These are phyloP conservation scores for Pachymerium ferrugineum DNA, from an alignment of 2,888 invertebrate genomes.

Conservation along the genomic window DNA sequence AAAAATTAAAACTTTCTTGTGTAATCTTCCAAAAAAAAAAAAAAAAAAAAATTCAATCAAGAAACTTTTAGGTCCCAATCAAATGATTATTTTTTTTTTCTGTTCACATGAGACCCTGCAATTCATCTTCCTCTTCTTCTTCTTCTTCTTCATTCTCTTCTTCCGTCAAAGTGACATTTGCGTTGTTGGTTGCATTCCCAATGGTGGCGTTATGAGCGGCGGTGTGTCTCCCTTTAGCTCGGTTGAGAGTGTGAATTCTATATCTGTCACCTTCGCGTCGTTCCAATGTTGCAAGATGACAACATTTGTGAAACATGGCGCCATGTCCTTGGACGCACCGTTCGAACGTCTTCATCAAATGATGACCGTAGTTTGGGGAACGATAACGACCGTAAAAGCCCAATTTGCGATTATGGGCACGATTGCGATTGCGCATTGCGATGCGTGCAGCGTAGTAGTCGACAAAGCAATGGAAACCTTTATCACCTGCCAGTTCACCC, in stretches of 20 bases:
- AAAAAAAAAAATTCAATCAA: too few species aligned
- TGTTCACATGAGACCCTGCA: neutral
- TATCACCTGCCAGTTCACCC: constrained; percentile 44
- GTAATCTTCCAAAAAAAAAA: too few species aligned
- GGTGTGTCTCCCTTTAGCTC: neutral
- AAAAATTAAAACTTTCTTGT: too few species aligned
- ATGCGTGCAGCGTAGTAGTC: constrained; percentile 42
- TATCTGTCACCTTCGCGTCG: neutral
- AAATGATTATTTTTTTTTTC: too few species aligned
- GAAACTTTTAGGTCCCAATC: too few species aligned
- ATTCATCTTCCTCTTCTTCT: neutral
- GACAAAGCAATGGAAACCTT: constrained; percentile 44
- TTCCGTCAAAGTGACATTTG: neutral
- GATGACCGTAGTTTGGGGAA: constrained; percentile 39
- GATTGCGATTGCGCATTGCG: constrained; percentile 41
- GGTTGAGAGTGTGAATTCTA: neutral
- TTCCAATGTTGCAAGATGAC: constrained; percentile 40
- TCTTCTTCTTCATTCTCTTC: neutral
- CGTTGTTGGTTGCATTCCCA: neutral
- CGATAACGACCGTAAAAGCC: constrained; percentile 40
- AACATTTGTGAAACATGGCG: constrained; percentile 42
- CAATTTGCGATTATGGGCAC: constrained; percentile 42
- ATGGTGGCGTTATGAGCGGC: neutral
- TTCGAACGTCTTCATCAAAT: constrained; percentile 42
- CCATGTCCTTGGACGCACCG: constrained; percentile 41